These are phyloP conservation scores for Muscicapa adusta DNA, from an alignment of 2,113 vertebrate species.

Conservation along the genomic window DNA sequence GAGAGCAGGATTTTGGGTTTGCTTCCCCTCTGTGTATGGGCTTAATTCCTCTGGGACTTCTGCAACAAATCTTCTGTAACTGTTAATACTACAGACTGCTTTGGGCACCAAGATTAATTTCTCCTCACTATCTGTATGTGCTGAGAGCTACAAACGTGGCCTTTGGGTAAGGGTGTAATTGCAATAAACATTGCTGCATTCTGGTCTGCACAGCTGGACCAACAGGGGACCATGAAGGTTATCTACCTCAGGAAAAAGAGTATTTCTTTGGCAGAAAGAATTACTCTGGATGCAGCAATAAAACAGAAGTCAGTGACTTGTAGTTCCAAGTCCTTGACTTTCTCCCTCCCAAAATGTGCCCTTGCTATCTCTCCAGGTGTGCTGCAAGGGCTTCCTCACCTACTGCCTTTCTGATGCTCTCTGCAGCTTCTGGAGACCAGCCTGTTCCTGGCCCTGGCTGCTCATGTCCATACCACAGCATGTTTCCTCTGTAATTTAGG, in stretches of 20 bases:
- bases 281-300: background rate
- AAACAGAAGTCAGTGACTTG: background rate
- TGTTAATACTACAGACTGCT: background rate
- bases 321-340: background rate
- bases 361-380: background rate
- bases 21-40: background rate
- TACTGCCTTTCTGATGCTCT: background rate
- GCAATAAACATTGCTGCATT: background rate
- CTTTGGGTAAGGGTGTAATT: background rate
- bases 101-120: background rate
- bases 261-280: background rate
- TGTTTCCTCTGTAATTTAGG: background rate
- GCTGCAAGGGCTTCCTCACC: background rate
- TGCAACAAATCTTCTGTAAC: background rate
- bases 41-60: background rate
- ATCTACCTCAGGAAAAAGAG: background rate
- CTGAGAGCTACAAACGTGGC: background rate
- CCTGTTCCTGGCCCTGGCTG: background rate
- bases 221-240: background rate
- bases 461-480: background rate
- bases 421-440: background rate
- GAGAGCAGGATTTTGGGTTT: background rate
- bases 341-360: background rate
- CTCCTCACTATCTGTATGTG: background rate
- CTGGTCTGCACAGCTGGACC: background rate